These are phyloP conservation scores for Aphaenogaster rudis DNA, from an alignment of 1,140 invertebrate species.

Conservation along the genomic window DNA sequence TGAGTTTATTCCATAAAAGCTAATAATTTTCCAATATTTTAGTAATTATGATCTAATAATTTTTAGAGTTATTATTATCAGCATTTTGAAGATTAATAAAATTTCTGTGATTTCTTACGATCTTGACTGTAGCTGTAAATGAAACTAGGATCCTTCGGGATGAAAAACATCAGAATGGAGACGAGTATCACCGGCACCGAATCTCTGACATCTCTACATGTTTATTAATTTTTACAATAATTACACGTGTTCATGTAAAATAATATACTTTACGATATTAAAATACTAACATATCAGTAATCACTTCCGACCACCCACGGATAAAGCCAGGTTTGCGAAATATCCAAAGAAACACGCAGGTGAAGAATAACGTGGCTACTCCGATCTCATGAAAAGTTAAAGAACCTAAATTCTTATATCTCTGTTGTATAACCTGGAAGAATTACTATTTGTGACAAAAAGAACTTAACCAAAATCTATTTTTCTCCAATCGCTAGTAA, in stretches of 20 bases:
- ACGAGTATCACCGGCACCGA: constrained; percentile 93
- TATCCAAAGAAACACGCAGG: constrained; percentile 94
- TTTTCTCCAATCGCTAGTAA: too few species aligned
- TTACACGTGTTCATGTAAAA: background rate
- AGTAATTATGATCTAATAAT: background rate
- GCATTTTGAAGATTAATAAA: background rate
- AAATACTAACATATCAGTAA: constrained; percentile 86
- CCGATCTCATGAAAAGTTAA: constrained; percentile 92
- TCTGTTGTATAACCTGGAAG: constrained; percentile 87
- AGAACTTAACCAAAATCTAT: background rate
- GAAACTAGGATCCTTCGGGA: constrained; percentile 91
- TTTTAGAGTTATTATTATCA: background rate
- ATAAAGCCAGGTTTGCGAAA: constrained; percentile 94
- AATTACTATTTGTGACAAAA: background rate
- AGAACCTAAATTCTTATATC: constrained; percentile 92
- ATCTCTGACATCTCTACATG: constrained; percentile 90
- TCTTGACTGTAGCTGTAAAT: constrained; percentile 88
- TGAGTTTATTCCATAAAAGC: background rate
- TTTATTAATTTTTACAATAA: constrained; percentile 19
- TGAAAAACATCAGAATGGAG: constrained; percentile 92
- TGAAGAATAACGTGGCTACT: constrained; percentile 91
- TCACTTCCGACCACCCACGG: constrained; percentile 90
- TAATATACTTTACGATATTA: background rate
- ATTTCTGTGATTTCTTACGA: constrained; percentile 63
- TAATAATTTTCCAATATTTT: constrained; percentile 18